A percentile compares a stretch with the other conserved stretches of the same genome.
These are phyloP conservation scores for Heterochromis multidens DNA, from an alignment of 2,113 vertebrate genomes.

Conservation along the genomic window DNA sequence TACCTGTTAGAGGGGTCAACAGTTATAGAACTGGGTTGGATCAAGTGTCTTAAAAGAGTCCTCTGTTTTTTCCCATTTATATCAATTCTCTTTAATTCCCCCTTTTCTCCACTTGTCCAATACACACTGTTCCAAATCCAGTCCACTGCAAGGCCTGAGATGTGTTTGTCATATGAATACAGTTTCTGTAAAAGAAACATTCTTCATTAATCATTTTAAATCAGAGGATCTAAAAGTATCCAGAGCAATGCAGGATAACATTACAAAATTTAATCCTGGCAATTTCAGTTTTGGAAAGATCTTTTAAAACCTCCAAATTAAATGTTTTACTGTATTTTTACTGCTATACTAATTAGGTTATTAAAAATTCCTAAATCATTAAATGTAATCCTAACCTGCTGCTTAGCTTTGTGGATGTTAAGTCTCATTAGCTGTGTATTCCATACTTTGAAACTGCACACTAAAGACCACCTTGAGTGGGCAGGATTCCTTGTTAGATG, in stretches of 20 bases:
- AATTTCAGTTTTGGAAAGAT: background rate
- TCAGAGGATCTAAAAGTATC: background rate
- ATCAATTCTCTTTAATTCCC: conserved; percentile 82
- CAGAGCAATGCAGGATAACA: background rate
- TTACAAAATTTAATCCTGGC: background rate
- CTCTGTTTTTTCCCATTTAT: conserved; percentile 78
- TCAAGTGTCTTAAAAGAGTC: conserved; percentile 77
- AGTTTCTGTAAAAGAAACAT: conserved; percentile 78
- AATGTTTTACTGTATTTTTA: too few species aligned
- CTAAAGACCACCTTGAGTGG: background rate
- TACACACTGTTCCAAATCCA: conserved; percentile 85
- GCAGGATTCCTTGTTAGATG: background rate
- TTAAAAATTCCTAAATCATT: background rate
- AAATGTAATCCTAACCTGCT: background rate
- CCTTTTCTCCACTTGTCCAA: conserved; percentile 83
- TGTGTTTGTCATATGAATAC: conserved; percentile 78
- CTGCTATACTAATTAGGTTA: background rate
- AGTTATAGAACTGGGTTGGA: conserved; percentile 74
- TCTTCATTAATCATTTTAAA: background rate
- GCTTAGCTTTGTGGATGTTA: background rate
- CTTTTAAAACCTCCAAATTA: background rate
- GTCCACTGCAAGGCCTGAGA: conserved; percentile 88
- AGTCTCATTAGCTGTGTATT: background rate
- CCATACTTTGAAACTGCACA: background rate
- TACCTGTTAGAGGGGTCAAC: conserved; percentile 88